A percentile compares a stretch with the other conserved stretches of the same genome.
Evolutionary conservation across 2,113 vertebrate species (phyloP).

Genomic region (Apus apus): DNA sequence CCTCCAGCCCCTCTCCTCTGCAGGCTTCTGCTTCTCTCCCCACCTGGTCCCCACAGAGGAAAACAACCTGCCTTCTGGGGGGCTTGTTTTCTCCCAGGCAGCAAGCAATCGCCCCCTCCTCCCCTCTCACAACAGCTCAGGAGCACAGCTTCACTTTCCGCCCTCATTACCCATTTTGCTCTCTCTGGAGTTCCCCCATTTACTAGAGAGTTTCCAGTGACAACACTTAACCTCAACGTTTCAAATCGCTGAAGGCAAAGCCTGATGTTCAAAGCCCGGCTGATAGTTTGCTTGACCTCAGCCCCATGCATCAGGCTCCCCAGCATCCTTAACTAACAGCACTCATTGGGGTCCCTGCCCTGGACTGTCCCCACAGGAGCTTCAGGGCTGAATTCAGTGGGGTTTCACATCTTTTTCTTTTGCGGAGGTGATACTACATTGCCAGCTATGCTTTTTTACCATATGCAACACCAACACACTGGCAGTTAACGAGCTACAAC

Average conservation of each 20-base stretch:
- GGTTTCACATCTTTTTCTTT: conserved; percentile 36
- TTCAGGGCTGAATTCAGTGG: not conserved
- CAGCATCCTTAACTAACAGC: not conserved
- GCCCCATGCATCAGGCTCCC: not conserved
- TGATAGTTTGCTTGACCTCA: not conserved
- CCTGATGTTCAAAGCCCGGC: rapidly evolving
- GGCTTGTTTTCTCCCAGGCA: not conserved
- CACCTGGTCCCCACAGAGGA: not conserved
- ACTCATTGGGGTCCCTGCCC: not conserved
- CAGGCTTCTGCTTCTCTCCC: not conserved
- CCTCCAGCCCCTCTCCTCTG: not conserved
- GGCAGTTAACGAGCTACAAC: conserved; percentile 66
- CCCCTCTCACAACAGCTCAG: not conserved
- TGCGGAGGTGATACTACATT: conserved; percentile 62
- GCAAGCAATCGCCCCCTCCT: not conserved
- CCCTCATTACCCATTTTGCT: not conserved
- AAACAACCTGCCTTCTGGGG: not conserved
- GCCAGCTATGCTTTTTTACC: conserved; percentile 58
- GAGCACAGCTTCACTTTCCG: rapidly evolving
- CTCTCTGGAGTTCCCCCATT: not conserved
- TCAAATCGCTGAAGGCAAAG: not conserved
- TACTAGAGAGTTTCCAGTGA: not conserved
- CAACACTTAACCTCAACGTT: not conserved
- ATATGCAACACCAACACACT: conserved; percentile 66
- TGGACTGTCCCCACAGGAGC: not conserved